Percentiles rank a stretch among this genome's conserved stretches.
Conservation (phyloP, 2,797 vertebrate genomes). For the Mustela erminea region DNA sequence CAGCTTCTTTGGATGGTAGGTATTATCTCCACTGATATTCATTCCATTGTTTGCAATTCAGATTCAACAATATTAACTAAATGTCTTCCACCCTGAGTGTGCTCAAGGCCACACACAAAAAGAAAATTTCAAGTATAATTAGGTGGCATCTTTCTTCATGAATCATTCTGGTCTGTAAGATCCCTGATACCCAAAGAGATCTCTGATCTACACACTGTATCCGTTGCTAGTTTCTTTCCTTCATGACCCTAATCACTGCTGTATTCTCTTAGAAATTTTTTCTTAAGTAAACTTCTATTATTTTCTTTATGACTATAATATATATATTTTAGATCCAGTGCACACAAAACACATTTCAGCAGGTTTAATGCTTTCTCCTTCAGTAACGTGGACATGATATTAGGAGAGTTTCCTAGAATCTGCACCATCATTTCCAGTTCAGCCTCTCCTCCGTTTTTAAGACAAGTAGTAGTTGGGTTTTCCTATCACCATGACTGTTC, state of each 20-base stretch:
- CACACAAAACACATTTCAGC: constrained; percentile 53
- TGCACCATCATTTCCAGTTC: constrained; percentile 30
- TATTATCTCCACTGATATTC: constrained; percentile 3
- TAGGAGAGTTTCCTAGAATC: constrained; percentile 4
- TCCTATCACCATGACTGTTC: neutral
- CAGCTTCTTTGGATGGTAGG: neutral
- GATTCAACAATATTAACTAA: neutral
- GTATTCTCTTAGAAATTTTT: constrained; percentile 30
- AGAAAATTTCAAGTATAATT: constrained; percentile 30
- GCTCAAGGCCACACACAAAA: neutral
- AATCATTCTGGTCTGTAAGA: neutral
- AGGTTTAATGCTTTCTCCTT: constrained; percentile 64
- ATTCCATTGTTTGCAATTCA: constrained; percentile 7
- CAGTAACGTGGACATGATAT: constrained; percentile 50
- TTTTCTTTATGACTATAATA: constrained; percentile 14
- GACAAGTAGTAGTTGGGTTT: neutral
- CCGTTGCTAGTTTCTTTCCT: constrained; percentile 23
- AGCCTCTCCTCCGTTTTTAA: neutral
- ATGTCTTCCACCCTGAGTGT: neutral
- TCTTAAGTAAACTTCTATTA: constrained; percentile 17
- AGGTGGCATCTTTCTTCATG: neutral
- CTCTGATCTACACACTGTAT: neutral
- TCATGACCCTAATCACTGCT: neutral
- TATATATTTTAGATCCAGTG: neutral
- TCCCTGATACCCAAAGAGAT: neutral